Conservation (phyloP, 2,888 invertebrate species). For the Junonia oenone region DNA sequence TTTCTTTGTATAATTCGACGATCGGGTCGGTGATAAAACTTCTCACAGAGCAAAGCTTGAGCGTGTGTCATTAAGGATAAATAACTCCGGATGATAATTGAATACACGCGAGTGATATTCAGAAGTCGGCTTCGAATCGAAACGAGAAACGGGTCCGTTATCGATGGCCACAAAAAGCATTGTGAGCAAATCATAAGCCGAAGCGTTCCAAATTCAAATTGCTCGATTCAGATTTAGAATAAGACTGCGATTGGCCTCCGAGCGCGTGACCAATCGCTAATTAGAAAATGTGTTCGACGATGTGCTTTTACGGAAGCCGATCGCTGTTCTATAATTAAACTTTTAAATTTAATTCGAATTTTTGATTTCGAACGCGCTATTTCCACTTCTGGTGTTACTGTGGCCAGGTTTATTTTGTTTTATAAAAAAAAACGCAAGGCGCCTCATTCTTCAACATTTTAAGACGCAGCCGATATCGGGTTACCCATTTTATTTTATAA, state of each 20-base stretch:
- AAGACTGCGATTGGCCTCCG: constrained; percentile 55
- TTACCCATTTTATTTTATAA: constrained; percentile 24
- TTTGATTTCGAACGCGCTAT: constrained; percentile 66
- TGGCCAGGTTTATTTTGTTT: constrained; percentile 31
- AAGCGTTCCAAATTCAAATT: constrained; percentile 74
- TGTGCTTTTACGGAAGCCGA: constrained; percentile 72
- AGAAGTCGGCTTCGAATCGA: constrained; percentile 33
- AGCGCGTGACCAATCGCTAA: constrained; percentile 78
- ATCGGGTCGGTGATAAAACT: constrained; percentile 3
- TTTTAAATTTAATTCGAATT: constrained; percentile 67
- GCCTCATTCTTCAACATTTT: constrained; percentile 25
- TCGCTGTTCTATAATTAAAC: constrained; percentile 69
- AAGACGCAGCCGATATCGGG: constrained; percentile 25
- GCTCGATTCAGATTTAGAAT: constrained; percentile 64
- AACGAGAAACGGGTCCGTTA: constrained; percentile 34
- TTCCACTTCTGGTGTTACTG: constrained; percentile 46
- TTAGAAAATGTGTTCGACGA: constrained; percentile 68
- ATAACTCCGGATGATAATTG: constrained; percentile 32
- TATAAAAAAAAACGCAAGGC: constrained; percentile 20
- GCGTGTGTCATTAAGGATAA: constrained; percentile 26
- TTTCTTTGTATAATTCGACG: constrained; percentile 6
- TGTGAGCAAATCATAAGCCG: constrained; percentile 41
- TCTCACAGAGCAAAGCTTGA: constrained; percentile 7
- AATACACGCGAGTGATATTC: constrained; percentile 32
- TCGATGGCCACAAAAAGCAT: constrained; percentile 37